These are phyloP conservation scores for Glaucomys volans DNA, from an alignment of 2,113 vertebrate genomes.

Conservation along the genomic window DNA sequence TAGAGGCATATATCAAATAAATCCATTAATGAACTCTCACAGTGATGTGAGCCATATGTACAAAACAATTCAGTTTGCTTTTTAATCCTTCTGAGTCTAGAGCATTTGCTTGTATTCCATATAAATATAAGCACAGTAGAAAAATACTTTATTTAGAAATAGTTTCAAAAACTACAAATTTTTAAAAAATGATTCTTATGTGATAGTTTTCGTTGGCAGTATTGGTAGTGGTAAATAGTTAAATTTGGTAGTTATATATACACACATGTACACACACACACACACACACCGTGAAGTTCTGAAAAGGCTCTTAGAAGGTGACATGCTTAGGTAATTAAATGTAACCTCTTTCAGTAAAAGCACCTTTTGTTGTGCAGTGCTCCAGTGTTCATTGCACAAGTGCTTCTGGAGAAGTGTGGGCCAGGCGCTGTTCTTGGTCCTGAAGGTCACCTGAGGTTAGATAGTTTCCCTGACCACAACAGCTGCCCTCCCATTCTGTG, in stretches of 20 bases:
- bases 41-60: not conserved
- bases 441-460: no score
- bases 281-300: not conserved
- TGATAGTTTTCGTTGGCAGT: not conserved
- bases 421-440: not conserved
- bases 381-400: not conserved
- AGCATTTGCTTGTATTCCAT: not conserved
- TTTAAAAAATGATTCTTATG: not conserved
- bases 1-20: not conserved
- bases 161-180: not conserved
- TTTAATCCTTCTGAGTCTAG: not conserved
- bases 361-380: no score
- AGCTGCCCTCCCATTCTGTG: not conserved
- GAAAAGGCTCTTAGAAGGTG: not conserved
- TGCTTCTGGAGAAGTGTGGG: no score
- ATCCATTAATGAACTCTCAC: not conserved
- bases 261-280: no score
- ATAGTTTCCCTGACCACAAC: fast-evolving
- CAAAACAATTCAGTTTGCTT: not conserved
- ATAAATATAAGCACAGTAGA: not conserved
- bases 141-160: not conserved
- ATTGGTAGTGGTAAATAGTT: not conserved
- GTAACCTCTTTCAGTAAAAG: not conserved
- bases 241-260: not conserved
- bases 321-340: not conserved